phyloP scores from a whole-genome alignment of 2,797 vertebrate genomes.

The Nyctalus aviator region DNA sequence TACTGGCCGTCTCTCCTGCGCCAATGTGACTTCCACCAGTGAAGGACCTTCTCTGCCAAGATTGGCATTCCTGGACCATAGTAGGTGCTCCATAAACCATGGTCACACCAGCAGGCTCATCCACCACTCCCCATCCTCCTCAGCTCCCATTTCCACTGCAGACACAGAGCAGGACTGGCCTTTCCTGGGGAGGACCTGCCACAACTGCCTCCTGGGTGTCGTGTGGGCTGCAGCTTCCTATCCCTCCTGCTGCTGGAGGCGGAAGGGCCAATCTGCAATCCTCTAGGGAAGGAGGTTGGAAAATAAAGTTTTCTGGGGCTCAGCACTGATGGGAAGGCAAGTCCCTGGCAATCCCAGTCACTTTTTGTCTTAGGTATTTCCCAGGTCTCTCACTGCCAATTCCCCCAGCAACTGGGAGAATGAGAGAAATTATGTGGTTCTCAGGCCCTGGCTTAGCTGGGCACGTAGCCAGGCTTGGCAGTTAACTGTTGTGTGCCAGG shows the following conservation, averaged over 20 bases:
- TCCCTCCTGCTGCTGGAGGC: background rate
- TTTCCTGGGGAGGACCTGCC: background rate
- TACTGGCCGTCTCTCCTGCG: background rate
- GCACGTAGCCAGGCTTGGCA: background rate
- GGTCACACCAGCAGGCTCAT: background rate
- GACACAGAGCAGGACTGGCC: background rate
- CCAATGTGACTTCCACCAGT: fast-evolving
- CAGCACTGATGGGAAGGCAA: background rate
- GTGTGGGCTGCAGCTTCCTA: background rate
- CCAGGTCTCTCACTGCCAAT: background rate
- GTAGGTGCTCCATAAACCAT: background rate
- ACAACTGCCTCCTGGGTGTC: fast-evolving
- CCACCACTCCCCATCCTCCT: background rate
- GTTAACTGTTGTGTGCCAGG: slow-evolving; percentile 37
- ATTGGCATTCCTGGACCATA: fast-evolving
- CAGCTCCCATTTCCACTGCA: background rate
- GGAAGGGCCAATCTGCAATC: background rate
- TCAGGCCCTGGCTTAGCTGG: background rate
- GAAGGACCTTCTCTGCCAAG: background rate
- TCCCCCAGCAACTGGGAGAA: slow-evolving; percentile 62
- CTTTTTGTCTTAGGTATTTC: slow-evolving; percentile 55
- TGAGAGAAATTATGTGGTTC: slow-evolving; percentile 9
- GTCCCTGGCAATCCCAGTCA: background rate
- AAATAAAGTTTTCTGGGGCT: background rate
- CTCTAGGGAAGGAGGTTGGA: background rate